Evolutionary conservation across 1,140 invertebrate genomes (phyloP).

Genomic region (Himalopsyche phryganea): DNA sequence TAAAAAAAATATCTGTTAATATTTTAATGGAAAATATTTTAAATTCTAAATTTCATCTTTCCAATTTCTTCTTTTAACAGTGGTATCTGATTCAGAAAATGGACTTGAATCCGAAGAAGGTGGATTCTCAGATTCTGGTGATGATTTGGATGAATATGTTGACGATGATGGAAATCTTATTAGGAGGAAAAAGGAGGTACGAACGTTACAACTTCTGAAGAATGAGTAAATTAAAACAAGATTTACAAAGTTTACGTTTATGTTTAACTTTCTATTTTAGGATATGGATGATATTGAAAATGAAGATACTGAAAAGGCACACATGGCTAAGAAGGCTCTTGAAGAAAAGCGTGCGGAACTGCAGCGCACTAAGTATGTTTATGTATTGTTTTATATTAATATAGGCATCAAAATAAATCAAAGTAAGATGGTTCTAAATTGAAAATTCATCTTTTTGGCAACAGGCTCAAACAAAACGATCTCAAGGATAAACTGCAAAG

Average conservation of each 20-base stretch:
- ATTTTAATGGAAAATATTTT: too few relatives aligned
- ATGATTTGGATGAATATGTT: slow-evolving; percentile 33
- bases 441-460: slow-evolving; percentile 8
- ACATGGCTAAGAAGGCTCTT: slow-evolving; percentile 56
- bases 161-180: slow-evolving; percentile 39
- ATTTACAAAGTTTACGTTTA: not conserved
- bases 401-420: not conserved
- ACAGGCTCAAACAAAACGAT: slow-evolving; percentile 68
- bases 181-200: slow-evolving; percentile 37
- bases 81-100: slow-evolving; percentile 33
- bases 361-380: slow-evolving; percentile 52
- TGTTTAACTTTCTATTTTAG: slow-evolving; percentile 48
- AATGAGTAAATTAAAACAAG: not conserved
- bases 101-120: slow-evolving; percentile 36
- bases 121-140: slow-evolving; percentile 29
- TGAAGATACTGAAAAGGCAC: slow-evolving; percentile 60
- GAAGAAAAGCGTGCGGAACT: slow-evolving; percentile 56
- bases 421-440: not conserved
- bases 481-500: slow-evolving; percentile 83
- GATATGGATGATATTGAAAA: slow-evolving; percentile 51
- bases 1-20: too few relatives aligned
- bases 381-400: too few relatives aligned
- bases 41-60: too few relatives aligned
- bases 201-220: not conserved
- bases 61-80: not conserved